Conservation (phyloP, 2,888 invertebrate species). For the Eristalis pertinax region DNA sequence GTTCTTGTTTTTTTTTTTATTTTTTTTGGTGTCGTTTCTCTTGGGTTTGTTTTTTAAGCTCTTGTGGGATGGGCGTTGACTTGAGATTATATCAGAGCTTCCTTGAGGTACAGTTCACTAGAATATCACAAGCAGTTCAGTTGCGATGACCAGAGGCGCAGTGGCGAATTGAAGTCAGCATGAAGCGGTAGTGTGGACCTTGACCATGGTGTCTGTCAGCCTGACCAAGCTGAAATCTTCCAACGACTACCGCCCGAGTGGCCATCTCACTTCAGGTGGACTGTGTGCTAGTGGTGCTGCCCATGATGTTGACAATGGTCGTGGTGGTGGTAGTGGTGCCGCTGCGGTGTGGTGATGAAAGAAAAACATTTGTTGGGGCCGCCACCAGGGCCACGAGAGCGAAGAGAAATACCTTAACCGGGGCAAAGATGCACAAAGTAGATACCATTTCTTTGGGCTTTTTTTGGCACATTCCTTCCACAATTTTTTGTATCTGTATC, state of each 20-base stretch:
- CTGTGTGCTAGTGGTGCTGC: constrained; percentile 3
- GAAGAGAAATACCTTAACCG: background rate
- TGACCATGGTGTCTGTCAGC: constrained; percentile 48
- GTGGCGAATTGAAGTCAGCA: constrained; percentile 14
- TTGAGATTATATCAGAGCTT: background rate
- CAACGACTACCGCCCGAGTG: constrained; percentile 15
- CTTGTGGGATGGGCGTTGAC: background rate
- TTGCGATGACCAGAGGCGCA: background rate
- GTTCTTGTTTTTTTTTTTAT: background rate
- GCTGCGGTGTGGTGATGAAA: constrained; percentile 1
- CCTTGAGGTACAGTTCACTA: constrained; percentile 4
- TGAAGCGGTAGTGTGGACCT: constrained; percentile 52
- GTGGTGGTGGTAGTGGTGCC: background rate
- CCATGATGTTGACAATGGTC: constrained; percentile 7
- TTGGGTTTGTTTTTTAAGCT: background rate
- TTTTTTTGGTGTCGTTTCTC: background rate
- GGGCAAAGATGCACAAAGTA: background rate
- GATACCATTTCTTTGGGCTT: background rate
- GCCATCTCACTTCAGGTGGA: constrained; percentile 35
- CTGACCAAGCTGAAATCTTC: constrained; percentile 16
- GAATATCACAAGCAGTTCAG: background rate
- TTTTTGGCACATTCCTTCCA: constrained; percentile 20
- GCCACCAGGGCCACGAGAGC: background rate
- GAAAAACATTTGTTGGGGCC: constrained; percentile 16
- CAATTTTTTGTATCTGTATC: background rate